phyloP scores from a whole-genome alignment of 2,888 invertebrate species.

The Dicyrtoma fusca region DNA sequence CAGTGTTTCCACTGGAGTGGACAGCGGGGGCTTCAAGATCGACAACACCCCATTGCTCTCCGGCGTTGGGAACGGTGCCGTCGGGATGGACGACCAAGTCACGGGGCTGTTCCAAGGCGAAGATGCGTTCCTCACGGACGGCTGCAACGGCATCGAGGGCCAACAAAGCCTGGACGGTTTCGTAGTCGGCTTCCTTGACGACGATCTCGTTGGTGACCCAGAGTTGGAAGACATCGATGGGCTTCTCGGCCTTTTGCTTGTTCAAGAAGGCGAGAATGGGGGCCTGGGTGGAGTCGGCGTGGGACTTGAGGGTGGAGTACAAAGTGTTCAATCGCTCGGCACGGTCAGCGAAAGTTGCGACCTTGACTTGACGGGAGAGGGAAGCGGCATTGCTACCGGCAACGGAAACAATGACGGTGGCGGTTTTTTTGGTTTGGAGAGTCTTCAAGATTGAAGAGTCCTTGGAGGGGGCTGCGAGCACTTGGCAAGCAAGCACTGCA shows the following conservation, averaged over 20 bases:
- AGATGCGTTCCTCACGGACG: no score
- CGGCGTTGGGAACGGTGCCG: no score
- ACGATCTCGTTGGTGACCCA: neutral
- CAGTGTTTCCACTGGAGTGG: neutral
- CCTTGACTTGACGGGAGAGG: neutral
- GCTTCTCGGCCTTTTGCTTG: neutral
- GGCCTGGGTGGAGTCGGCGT: neutral
- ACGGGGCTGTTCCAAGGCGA: no score
- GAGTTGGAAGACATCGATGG: neutral
- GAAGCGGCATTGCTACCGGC: neutral
- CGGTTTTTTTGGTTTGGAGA: neutral
- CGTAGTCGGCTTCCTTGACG: neutral
- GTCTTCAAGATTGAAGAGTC: no score
- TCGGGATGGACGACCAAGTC: no score
- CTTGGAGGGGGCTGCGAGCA: neutral
- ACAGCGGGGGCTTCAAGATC: conserved; percentile 1
- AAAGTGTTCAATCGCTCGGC: neutral
- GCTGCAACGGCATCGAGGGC: no score
- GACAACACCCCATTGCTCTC: conserved; percentile 26
- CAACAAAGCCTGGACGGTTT: neutral
- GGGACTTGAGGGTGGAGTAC: neutral
- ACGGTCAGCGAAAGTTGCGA: neutral
- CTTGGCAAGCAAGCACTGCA: conserved; percentile 4
- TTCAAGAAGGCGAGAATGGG: neutral
- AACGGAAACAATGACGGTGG: neutral